Evolutionary conservation across 1,140 invertebrate genomes (phyloP), one percentile per base, ranked within the genome.

Genomic region (Holotrichia oblita): DNA sequence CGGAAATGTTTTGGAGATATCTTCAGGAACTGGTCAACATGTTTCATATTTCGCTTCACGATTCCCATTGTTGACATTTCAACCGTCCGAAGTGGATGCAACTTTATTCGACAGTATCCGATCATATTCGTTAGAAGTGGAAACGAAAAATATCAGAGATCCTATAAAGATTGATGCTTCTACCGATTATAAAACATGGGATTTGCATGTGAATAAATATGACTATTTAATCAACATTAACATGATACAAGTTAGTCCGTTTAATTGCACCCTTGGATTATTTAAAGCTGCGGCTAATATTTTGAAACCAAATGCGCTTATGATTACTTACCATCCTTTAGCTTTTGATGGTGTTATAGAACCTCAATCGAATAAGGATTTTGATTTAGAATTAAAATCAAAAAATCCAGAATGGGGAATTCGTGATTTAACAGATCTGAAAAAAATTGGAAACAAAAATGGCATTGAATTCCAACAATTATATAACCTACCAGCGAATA

Each of bases 301-400:
- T 27, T 87, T 97, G 1, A 94, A 93, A 83, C 59, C 85, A 6
- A 89, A 90, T 73, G 95, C 94, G 22, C 85, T 93, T 76, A 86
- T 97, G 78, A 92, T 97, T 61, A 95, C 93, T 0, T 97, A 97
- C 87, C 96, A 96, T 0, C 93, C 96, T 2, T 97, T 93, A 84
- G 91, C 92, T 14, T 87, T 92, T 40, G 89, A 96, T 87, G 95
- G 95, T 9, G 83, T 90, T 3, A 90, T 97, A 74, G 89, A 89
- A 55, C 95, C 96, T 3, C 89, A 96, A 81, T 96, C 94, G 82
- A 97, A 97, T 88, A 87, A 95, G 14, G 86, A 90, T 80, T 97
- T 97, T 87, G 88, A 98, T 88, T 85, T 88, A 75, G 89, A 87
- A 10, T 86, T 97, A 0, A 90, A 87, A 83, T 81, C 84, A 4